Evolutionary conservation across 2,888 invertebrate genomes (phyloP).

Genomic region (Apamea epomidion): DNA sequence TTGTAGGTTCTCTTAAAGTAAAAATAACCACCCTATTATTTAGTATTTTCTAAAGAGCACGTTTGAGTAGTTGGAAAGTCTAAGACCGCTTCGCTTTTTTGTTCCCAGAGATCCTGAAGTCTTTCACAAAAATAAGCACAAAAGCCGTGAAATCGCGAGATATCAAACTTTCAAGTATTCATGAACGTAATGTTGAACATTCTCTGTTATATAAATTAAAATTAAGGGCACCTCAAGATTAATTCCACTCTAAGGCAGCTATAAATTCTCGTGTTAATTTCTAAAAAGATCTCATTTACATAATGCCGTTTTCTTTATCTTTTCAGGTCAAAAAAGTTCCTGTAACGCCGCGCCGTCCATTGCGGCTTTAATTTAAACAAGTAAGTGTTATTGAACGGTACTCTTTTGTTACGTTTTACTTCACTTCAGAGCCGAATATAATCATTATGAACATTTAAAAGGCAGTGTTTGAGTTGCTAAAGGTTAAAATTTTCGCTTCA

Average conservation of each 20-base stretch:
- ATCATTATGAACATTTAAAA: slow-evolving; percentile 25
- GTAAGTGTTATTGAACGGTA: slow-evolving; percentile 74
- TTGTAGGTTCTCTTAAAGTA: background rate
- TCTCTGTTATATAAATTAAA: slow-evolving; percentile 57
- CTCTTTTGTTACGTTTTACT: slow-evolving; percentile 27
- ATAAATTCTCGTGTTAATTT: slow-evolving; percentile 70
- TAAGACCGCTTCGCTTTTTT: slow-evolving; percentile 25
- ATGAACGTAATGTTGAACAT: slow-evolving; percentile 51
- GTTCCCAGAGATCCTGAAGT: slow-evolving; percentile 20
- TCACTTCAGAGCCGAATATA: slow-evolving; percentile 14
- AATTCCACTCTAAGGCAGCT: slow-evolving; percentile 68
- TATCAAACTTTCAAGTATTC: slow-evolving; percentile 55
- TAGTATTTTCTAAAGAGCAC: slow-evolving; percentile 21
- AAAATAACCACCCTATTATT: slow-evolving; percentile 17
- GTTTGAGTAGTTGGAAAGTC: slow-evolving; percentile 27
- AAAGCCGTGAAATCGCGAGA: slow-evolving; percentile 18
- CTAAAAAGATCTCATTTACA: slow-evolving; percentile 66
- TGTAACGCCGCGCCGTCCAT: slow-evolving; percentile 85
- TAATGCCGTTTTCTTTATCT: slow-evolving; percentile 70
- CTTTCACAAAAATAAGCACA: slow-evolving; percentile 31
- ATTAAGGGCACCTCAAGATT: slow-evolving; percentile 63
- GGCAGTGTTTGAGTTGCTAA: background rate
- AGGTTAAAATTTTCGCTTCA: slow-evolving; percentile 15
- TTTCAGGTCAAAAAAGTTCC: slow-evolving; percentile 87
- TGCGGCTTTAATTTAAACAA: slow-evolving; percentile 83